Evolutionary conservation across 2,113 vertebrate genomes (phyloP).

Genomic region (Apus apus): DNA sequence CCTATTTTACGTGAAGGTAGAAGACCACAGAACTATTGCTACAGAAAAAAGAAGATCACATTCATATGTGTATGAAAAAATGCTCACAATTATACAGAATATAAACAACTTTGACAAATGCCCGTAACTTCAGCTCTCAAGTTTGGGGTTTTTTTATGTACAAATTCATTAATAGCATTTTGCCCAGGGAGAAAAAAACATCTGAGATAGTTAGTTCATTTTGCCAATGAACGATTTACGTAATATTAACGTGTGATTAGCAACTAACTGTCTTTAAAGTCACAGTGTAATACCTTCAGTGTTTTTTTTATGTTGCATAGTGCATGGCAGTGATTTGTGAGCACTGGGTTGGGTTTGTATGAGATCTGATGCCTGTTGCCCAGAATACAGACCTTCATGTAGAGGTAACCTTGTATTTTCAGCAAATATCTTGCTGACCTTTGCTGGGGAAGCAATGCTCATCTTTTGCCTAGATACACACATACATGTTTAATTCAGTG

Average conservation of each 20-base stretch:
- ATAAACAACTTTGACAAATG: neutral
- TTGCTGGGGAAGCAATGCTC: neutral
- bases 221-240: neutral
- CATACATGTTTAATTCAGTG: neutral
- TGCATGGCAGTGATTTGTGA: neutral
- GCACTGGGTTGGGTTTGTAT: neutral
- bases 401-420: neutral
- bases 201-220: neutral
- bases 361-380: neutral
- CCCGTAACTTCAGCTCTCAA: neutral
- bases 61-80: neutral
- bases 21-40: neutral
- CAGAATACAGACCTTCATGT: neutral
- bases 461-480: neutral
- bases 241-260: neutral
- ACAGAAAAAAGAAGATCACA: neutral
- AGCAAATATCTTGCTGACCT: neutral
- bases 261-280: neutral
- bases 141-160: neutral
- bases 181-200: neutral
- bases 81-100: neutral
- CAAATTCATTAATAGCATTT: accelerated
- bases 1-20: neutral
- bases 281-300: neutral
- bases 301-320: neutral